Conservation (phyloP, 1,140 invertebrate species). For the Neotoxoptera formosana region DNA sequence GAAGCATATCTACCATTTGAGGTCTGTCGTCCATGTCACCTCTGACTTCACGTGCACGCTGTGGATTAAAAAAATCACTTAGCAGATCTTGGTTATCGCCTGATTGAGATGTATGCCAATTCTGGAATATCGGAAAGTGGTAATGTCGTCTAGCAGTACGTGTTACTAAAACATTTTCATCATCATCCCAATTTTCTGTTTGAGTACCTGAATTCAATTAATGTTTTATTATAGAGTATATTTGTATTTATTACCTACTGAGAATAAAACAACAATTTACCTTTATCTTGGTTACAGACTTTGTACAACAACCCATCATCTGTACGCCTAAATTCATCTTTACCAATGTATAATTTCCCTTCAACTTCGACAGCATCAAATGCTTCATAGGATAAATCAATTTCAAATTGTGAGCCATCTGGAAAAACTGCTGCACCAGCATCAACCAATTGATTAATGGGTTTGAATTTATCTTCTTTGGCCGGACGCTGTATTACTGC, state of each 20-base stretch:
- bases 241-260: not conserved
- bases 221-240: not conserved
- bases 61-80: slow-evolving; percentile 43
- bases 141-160: slow-evolving; percentile 51
- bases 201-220: slow-evolving; percentile 41
- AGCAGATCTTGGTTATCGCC: slow-evolving; percentile 45
- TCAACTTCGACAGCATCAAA: slow-evolving; percentile 49
- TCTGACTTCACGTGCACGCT: slow-evolving; percentile 29
- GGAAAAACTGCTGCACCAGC: slow-evolving; percentile 54
- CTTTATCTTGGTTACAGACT: slow-evolving; percentile 57
- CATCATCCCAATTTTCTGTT: slow-evolving; percentile 43
- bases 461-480: slow-evolving; percentile 56
- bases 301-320: slow-evolving; percentile 54
- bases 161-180: slow-evolving; percentile 30
- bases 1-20: slow-evolving; percentile 54
- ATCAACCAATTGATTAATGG: slow-evolving; percentile 53
- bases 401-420: slow-evolving; percentile 56
- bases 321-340: slow-evolving; percentile 53
- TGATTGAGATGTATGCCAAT: slow-evolving; percentile 47
- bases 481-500: slow-evolving; percentile 50
- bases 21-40: not conserved
- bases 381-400: slow-evolving; percentile 53
- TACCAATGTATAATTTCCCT: slow-evolving; percentile 55
- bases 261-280: slow-evolving; percentile 34
- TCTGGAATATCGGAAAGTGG: slow-evolving; percentile 55